A percentile compares a stretch with the other conserved stretches of the same genome.
Conservation (phyloP, 2,113 vertebrate species). For the Megaceryle maxima region DNA sequence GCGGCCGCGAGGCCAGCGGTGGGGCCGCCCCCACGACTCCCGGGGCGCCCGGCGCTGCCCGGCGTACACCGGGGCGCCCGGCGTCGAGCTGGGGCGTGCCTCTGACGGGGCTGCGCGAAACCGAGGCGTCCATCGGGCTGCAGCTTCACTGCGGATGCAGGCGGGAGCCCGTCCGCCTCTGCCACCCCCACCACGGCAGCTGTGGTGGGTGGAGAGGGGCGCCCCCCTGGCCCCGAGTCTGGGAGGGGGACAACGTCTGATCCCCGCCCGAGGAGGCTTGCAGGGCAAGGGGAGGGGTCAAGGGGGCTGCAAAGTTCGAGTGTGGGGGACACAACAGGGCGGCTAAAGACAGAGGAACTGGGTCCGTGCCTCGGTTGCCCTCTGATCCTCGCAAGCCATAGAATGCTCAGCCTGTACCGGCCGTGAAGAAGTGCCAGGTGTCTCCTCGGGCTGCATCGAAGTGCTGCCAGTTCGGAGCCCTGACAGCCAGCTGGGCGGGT, state of each 20-base stretch:
- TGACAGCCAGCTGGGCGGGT: too few relatives aligned
- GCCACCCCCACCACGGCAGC: neutral
- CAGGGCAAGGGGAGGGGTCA: neutral
- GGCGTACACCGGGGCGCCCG: neutral
- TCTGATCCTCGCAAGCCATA: too few relatives aligned
- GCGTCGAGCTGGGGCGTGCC: neutral
- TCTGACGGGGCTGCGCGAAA: neutral
- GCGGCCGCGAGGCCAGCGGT: too few relatives aligned
- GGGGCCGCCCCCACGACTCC: too few relatives aligned
- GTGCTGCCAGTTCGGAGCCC: rapidly evolving
- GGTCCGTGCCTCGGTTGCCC: too few relatives aligned
- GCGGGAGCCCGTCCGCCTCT: neutral
- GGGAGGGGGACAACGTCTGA: neutral
- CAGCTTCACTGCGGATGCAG: too few relatives aligned
- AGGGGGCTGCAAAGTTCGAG: too few relatives aligned
- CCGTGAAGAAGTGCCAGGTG: neutral
- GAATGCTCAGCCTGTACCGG: neutral
- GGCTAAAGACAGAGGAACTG: neutral
- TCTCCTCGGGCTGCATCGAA: too few relatives aligned
- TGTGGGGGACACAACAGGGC: neutral
- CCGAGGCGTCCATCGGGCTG: neutral
- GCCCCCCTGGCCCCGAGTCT: too few relatives aligned
- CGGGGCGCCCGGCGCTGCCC: neutral
- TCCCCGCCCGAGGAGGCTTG: too few relatives aligned
- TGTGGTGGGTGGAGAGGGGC: too few relatives aligned